Evolutionary conservation across 2,888 invertebrate genomes (phyloP).

Genomic region (Hirtodrosophila duncani): DNA sequence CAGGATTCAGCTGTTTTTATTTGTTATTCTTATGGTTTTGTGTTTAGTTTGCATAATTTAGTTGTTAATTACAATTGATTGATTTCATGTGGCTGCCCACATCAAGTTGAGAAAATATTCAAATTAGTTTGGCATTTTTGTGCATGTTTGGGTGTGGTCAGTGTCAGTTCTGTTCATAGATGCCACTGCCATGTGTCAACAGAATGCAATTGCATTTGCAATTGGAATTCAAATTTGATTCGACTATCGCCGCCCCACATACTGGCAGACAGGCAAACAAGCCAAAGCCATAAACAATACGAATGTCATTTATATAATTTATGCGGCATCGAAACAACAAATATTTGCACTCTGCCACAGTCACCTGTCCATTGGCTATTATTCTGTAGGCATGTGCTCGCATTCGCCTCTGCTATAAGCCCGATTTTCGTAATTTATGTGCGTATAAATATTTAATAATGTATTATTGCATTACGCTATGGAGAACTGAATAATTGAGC

Average conservation of each 20-base stretch:
- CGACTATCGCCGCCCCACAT: not conserved
- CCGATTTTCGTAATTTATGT: constrained; percentile 5
- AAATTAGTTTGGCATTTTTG: too few species aligned
- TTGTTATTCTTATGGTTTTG: too few species aligned
- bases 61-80: too few species aligned
- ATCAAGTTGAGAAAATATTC: too few species aligned
- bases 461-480: constrained; percentile 42
- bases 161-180: too few species aligned
- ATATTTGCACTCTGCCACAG: constrained; percentile 20
- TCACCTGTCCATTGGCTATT: not conserved
- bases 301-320: constrained; percentile 31
- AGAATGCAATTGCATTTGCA: not conserved
- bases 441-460: constrained; percentile 55
- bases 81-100: too few species aligned
- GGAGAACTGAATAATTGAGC: constrained; percentile 37
- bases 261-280: too few species aligned
- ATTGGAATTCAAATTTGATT: too few species aligned
- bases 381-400: too few species aligned
- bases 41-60: too few species aligned
- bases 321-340: constrained; percentile 30
- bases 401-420: constrained; percentile 5
- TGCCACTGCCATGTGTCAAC: constrained; percentile 1
- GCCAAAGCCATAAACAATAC: not conserved
- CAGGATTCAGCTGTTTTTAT: too few species aligned
- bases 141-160: too few species aligned